Conservation (phyloP, 2,888 invertebrate genomes). For the Stenolophus ochropezus region DNA sequence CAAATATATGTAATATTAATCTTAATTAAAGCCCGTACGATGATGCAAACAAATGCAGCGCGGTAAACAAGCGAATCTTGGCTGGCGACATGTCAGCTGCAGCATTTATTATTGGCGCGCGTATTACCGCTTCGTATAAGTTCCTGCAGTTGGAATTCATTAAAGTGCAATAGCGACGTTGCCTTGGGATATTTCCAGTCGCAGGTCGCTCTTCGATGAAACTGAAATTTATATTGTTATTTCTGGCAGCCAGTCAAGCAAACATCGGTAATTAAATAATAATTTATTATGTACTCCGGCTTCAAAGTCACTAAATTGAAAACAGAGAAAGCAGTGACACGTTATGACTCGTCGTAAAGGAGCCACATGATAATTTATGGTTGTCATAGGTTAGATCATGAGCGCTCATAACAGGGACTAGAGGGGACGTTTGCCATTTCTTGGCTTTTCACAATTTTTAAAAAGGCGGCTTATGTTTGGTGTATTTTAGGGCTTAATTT, state of each 20-base stretch:
- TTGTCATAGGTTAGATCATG: not conserved
- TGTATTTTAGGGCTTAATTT: no score
- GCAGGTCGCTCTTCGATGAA: slow-evolving; percentile 31
- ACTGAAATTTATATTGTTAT: slow-evolving; percentile 45
- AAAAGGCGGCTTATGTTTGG: no score
- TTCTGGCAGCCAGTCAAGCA: slow-evolving; percentile 33
- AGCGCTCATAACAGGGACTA: no score
- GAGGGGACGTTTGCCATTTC: no score
- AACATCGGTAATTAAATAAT: slow-evolving; percentile 47
- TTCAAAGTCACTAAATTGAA: slow-evolving; percentile 36
- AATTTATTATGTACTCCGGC: slow-evolving; percentile 41
- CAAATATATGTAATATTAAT: slow-evolving; percentile 42
- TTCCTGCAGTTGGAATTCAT: slow-evolving; percentile 23
- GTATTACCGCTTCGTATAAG: slow-evolving; percentile 26
- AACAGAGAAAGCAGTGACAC: not conserved
- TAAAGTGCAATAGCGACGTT: slow-evolving; percentile 31
- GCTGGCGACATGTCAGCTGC: slow-evolving; percentile 36
- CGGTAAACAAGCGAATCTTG: slow-evolving; percentile 40
- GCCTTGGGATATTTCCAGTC: slow-evolving; percentile 9
- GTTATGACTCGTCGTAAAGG: not conserved
- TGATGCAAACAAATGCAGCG: slow-evolving; percentile 28
- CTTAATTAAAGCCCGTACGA: slow-evolving; percentile 38
- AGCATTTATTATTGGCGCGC: slow-evolving; percentile 37
- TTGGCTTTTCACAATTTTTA: no score
- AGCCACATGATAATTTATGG: not conserved